Base-by-base conservation (phyloP, 2,113 vertebrate genomes). In the Stigmatopora nigra region DNA sequence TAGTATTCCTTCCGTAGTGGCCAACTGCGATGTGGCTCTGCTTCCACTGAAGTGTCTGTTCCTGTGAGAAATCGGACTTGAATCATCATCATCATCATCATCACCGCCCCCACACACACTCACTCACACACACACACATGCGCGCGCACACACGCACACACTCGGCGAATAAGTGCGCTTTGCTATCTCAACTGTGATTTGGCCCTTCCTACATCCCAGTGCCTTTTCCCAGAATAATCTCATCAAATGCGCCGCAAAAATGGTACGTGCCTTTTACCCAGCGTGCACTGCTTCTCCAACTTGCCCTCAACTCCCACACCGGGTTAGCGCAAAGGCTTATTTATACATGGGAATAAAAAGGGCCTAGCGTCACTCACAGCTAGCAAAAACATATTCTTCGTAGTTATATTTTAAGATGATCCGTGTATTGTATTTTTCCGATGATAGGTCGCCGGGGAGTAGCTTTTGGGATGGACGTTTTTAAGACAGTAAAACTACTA, bases 31-130 rank as follows among this genome's bases (percentile, higher is more conserved):
- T 69, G 74, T 78, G 76, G 70, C 77, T 78, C 82, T 82, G 82
- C 71, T 72, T 82, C 67, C 73, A 65, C 73, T 78, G 80, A 82
- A 84, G 78, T 74, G 79, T 70, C 77, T 80, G 82, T 78, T 81
- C 77, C 79, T 84, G 82, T 82, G 82, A 84, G 77, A 82, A 80
- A 82, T 80, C 75, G 76, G 79, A 84, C 79, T 82, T 84, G 82
- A 84, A 84, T 84, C 82, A 84, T 82, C 80, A 82, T 80, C 80
- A 84, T 84, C 82, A 84, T 82, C 80, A 82, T 80, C 80, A 61
- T 80, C 72, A 76, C 69, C 82, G 64, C 78, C 64, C 70, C 48
- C 77, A 20, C 72, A 51, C 63, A 64, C 67, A 49, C 57, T 20
- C 57, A 17, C 75, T 19, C 68, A 64, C 46, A 14, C 51, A 17